Percentiles rank a stretch among this genome's conserved stretches.
phyloP scores from a whole-genome alignment of 2,113 vertebrate genomes.

The Macheiramphus alcinus region DNA sequence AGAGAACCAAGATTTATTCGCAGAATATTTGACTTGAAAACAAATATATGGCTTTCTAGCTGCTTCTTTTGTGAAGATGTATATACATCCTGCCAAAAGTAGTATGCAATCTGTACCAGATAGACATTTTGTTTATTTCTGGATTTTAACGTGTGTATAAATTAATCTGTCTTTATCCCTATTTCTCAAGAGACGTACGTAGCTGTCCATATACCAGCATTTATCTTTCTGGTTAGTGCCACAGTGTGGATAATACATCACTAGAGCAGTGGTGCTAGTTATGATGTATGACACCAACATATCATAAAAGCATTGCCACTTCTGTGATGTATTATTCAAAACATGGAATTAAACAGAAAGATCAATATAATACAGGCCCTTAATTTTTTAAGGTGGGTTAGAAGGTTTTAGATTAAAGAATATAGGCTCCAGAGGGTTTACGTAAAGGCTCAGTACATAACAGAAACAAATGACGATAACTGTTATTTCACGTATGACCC shows the following conservation, averaged over 20 bases:
- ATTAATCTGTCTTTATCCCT: slow-evolving; percentile 19
- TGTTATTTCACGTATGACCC: background rate
- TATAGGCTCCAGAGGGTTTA: background rate
- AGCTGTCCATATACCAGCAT: slow-evolving; percentile 16
- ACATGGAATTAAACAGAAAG: slow-evolving; percentile 26
- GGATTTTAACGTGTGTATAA: background rate
- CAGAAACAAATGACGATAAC: background rate
- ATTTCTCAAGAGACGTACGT: background rate
- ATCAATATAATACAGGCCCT: slow-evolving; percentile 32
- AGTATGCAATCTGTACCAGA: background rate
- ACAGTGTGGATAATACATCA: slow-evolving; percentile 53
- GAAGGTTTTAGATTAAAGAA: slow-evolving; percentile 8
- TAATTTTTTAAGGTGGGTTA: slow-evolving; percentile 26
- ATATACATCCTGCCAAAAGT: background rate
- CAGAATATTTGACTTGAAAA: background rate
- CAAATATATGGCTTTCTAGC: background rate
- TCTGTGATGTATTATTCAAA: slow-evolving; percentile 63
- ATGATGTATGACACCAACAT: slow-evolving; percentile 53
- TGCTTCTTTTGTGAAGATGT: background rate
- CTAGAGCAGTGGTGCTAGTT: slow-evolving; percentile 40
- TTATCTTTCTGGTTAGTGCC: slow-evolving; percentile 53
- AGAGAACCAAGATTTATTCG: background rate
- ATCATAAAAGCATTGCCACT: slow-evolving; percentile 59
- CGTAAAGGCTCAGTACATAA: background rate
- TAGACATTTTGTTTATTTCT: slow-evolving; percentile 4